Conservation (phyloP, 2,888 invertebrate species). For the Adelognathus sp. region DNA sequence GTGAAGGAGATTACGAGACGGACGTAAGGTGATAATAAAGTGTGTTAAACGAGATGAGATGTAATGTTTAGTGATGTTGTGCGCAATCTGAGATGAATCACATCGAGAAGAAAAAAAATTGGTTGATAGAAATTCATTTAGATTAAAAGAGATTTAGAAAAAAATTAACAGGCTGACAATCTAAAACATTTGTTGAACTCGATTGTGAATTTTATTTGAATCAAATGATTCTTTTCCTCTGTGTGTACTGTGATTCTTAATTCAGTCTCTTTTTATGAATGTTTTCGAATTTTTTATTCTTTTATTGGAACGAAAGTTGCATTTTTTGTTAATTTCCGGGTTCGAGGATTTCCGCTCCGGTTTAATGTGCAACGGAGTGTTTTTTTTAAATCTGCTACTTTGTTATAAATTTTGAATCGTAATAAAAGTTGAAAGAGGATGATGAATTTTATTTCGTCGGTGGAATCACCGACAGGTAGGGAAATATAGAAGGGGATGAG, state of each 20-base stretch:
- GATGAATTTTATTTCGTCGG: slow-evolving; percentile 18
- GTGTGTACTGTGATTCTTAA: too few species aligned
- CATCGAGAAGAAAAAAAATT: too few species aligned
- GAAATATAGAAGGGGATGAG: not conserved
- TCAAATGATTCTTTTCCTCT: too few species aligned
- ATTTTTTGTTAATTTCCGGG: slow-evolving; percentile 21
- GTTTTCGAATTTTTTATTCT: slow-evolving; percentile 26
- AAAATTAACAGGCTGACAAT: too few species aligned
- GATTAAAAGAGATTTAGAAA: too few species aligned
- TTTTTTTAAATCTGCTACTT: not conserved
- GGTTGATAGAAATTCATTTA: not conserved
- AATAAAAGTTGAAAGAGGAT: not conserved
- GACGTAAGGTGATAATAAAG: slow-evolving; percentile 53
- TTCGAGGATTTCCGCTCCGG: slow-evolving; percentile 3
- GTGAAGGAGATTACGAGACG: slow-evolving; percentile 42
- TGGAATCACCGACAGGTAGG: not conserved
- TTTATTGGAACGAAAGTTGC: slow-evolving; percentile 18
- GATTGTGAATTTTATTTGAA: slow-evolving; percentile 3
- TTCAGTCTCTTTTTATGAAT: not conserved
- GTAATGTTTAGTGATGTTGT: slow-evolving; percentile 47
- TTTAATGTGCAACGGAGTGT: slow-evolving; percentile 37
- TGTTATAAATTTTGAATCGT: not conserved
- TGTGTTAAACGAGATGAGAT: slow-evolving; percentile 45
- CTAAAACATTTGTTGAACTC: too few species aligned
- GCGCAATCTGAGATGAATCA: not conserved